Conservation (phyloP, 37 sponge, comb jelly and placozoan genomes). For the Haliclona indistincta region DNA sequence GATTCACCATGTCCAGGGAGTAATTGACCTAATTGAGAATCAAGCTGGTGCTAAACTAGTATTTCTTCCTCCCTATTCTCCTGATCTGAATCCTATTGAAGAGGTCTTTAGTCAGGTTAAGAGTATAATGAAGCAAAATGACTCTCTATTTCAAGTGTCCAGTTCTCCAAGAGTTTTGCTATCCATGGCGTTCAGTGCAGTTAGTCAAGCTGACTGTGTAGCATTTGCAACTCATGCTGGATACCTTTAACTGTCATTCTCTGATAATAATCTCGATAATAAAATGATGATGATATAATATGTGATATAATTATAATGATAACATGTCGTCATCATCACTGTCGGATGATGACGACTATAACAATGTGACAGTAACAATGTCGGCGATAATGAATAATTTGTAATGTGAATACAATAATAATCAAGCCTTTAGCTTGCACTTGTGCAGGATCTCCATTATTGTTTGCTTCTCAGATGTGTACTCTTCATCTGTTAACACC, state of each 20-base stretch:
- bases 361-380: no score
- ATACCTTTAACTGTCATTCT: neutral
- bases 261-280: neutral
- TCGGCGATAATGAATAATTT: no score
- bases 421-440: no score
- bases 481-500: neutral
- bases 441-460: neutral
- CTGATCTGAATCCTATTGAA: constrained; percentile 24
- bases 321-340: neutral
- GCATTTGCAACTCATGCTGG: constrained; percentile 24
- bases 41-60: constrained; percentile 7
- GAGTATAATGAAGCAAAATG: constrained; percentile 38
- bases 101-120: constrained; percentile 37
- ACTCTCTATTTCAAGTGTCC: constrained; percentile 25
- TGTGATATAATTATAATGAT: no score
- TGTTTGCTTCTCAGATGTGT: neutral
- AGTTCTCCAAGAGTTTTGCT: constrained; percentile 23
- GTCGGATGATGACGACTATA: neutral
- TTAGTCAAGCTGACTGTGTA: constrained; percentile 21
- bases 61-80: constrained; percentile 41
- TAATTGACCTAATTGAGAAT: constrained; percentile 9
- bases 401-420: no score
- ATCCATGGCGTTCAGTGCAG: constrained; percentile 25
- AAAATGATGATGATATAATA: neutral
- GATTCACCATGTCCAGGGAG: constrained; percentile 26